phyloP scores from a whole-genome alignment of 2,888 invertebrate species.

The Chloroclysta siterata region DNA sequence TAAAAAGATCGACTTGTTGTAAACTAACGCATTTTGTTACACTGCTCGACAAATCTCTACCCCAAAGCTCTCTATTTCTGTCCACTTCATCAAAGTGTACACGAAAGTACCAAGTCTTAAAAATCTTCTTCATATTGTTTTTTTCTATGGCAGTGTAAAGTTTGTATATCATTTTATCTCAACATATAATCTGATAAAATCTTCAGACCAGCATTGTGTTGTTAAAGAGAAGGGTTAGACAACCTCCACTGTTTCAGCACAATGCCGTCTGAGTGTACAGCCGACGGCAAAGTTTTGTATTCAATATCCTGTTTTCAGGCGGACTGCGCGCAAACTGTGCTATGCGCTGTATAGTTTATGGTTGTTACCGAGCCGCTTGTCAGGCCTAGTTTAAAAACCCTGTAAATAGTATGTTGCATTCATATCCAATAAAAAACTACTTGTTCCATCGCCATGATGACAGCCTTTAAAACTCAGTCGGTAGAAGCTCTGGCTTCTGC shows the following conservation, averaged over 20 bases:
- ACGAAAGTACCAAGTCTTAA: no score
- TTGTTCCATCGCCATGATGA: no score
- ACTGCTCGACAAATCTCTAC: no score
- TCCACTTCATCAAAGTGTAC: no score
- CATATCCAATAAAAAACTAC: no score
- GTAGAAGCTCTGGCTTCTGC: no score
- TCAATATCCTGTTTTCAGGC: constrained; percentile 42
- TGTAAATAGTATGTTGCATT: background rate
- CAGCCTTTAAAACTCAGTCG: no score
- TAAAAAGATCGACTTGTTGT: no score
- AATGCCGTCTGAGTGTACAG: constrained; percentile 60
- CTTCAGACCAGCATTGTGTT: background rate
- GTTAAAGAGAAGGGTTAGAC: constrained; percentile 46
- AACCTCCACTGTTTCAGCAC: constrained; percentile 58
- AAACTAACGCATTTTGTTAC: no score
- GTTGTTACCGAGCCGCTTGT: background rate
- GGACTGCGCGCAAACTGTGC: constrained; percentile 30
- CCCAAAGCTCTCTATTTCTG: no score
- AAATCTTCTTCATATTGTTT: no score
- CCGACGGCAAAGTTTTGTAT: constrained; percentile 54
- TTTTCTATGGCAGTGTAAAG: no score
- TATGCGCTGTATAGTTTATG: constrained; percentile 19
- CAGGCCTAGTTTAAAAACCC: background rate
- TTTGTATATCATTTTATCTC: background rate
- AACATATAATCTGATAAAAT: background rate